These are phyloP conservation scores for Eurosta solidaginis DNA, from an alignment of 1,140 invertebrate species.

Conservation along the genomic window DNA sequence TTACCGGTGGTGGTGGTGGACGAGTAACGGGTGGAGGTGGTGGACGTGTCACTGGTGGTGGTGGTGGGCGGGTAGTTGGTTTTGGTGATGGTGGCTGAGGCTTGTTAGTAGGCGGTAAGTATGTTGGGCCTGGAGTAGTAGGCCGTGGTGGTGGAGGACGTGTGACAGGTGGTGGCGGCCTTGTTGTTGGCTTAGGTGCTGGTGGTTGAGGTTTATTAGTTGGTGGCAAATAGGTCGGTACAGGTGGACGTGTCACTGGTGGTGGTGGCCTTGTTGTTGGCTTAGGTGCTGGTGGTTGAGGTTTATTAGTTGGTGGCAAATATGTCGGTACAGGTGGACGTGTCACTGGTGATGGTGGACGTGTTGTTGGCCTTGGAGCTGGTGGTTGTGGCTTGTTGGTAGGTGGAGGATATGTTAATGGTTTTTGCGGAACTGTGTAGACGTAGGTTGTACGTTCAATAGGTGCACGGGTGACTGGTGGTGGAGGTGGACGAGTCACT, in stretches of 20 bases:
- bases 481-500: conserved; percentile 36
- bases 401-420: conserved; percentile 36
- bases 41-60: conserved; percentile 22
- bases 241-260: conserved; percentile 17
- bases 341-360: conserved; percentile 9
- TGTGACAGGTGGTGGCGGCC: conserved; percentile 35
- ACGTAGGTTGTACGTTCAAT: conserved; percentile 6
- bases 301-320: conserved; percentile 29
- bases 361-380: conserved; percentile 24
- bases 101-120: conserved; percentile 33
- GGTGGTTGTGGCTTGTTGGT: conserved; percentile 43
- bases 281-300: conserved; percentile 11
- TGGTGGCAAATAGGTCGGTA: conserved; percentile 35
- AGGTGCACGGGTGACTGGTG: conserved; percentile 32
- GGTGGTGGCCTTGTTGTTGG: conserved; percentile 1
- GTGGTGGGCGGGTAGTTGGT: conserved; percentile 34
- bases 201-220: conserved; percentile 36
- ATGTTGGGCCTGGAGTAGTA: not conserved
- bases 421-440: not conserved
- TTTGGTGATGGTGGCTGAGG: conserved; percentile 32
- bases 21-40: conserved; percentile 5
- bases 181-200: conserved; percentile 32
- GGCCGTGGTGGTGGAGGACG: conserved; percentile 30
- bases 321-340: not conserved
- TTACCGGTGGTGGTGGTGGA: conserved; percentile 34